Evolutionary conservation across 2,888 invertebrate species (phyloP).

Genomic region (Aporophyla lueneburgensis): DNA sequence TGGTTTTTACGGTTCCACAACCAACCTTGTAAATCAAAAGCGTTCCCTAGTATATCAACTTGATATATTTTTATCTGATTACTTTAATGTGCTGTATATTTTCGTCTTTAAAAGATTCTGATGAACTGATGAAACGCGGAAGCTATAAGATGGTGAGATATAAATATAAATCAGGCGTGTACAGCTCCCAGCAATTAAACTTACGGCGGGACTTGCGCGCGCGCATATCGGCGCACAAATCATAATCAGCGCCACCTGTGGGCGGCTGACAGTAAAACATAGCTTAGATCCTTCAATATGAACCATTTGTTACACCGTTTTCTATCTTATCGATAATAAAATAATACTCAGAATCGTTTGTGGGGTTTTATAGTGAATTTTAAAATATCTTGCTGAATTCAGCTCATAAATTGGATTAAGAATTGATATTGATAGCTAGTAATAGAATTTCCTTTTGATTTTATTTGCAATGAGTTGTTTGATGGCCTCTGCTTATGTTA

Average conservation of each 20-base stretch:
- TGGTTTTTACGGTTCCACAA: constrained; percentile 39
- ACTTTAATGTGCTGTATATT: constrained; percentile 35
- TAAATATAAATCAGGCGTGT: constrained; percentile 67
- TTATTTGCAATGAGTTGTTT: constrained; percentile 50
- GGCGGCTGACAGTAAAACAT: constrained; percentile 72
- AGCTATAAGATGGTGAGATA: constrained; percentile 64
- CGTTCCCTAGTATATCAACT: constrained; percentile 34
- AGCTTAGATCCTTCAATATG: constrained; percentile 65
- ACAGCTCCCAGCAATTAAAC: constrained; percentile 68
- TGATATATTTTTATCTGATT: constrained; percentile 44
- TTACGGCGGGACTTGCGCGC: constrained; percentile 65
- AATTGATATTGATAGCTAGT: constrained; percentile 62
- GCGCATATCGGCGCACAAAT: constrained; percentile 75
- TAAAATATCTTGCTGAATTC: constrained; percentile 54
- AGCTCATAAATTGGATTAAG: constrained; percentile 63
- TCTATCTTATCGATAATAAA: constrained; percentile 44
- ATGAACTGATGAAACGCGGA: constrained; percentile 64
- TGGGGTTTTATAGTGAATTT: constrained; percentile 36
- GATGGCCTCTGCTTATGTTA: constrained; percentile 35
- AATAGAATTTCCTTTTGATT: constrained; percentile 63
- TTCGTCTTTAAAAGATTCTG: constrained; percentile 43
- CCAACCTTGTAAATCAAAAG: constrained; percentile 34
- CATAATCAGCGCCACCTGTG: constrained; percentile 81
- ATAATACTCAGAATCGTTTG: constrained; percentile 46
- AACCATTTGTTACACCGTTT: constrained; percentile 37